These are phyloP conservation scores for Tiphia femorata DNA, from an alignment of 2,888 invertebrate genomes.

Conservation along the genomic window DNA sequence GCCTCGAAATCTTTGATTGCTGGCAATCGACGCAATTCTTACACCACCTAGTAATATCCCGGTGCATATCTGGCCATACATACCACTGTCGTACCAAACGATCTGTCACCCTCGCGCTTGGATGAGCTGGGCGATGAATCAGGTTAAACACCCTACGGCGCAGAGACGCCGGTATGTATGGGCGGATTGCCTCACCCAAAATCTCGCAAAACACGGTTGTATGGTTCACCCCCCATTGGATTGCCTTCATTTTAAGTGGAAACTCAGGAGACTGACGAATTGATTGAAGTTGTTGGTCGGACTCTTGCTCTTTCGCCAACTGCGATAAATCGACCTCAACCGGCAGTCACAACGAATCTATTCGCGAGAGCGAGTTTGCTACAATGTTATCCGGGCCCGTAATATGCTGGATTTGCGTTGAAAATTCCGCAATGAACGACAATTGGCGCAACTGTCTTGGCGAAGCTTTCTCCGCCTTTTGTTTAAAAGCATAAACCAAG, in stretches of 20 bases:
- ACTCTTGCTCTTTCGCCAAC: background rate
- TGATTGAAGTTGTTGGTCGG: background rate
- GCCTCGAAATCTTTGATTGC: background rate
- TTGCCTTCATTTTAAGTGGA: background rate
- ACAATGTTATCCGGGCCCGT: too few species aligned
- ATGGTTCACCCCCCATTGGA: background rate
- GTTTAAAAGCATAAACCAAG: too few species aligned
- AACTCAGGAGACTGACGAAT: background rate
- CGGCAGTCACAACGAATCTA: background rate
- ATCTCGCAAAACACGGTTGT: background rate
- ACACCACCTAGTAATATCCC: background rate
- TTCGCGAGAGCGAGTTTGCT: background rate
- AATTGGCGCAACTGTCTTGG: too few species aligned
- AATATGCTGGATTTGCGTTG: background rate
- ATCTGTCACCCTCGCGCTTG: background rate
- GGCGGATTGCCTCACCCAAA: background rate
- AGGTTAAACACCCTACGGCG: background rate
- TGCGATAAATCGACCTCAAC: background rate
- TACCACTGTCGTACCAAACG: slow-evolving; percentile 3
- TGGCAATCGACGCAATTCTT: background rate
- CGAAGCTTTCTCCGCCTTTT: too few species aligned
- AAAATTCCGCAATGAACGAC: too few species aligned
- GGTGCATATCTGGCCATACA: slow-evolving; percentile 2
- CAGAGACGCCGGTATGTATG: background rate
- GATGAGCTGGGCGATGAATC: too few species aligned